A percentile compares a stretch with the other conserved stretches of the same genome.
phyloP scores from a whole-genome alignment of 92 coral and sea anemone genomes.

The Epizoanthus fatuus region DNA sequence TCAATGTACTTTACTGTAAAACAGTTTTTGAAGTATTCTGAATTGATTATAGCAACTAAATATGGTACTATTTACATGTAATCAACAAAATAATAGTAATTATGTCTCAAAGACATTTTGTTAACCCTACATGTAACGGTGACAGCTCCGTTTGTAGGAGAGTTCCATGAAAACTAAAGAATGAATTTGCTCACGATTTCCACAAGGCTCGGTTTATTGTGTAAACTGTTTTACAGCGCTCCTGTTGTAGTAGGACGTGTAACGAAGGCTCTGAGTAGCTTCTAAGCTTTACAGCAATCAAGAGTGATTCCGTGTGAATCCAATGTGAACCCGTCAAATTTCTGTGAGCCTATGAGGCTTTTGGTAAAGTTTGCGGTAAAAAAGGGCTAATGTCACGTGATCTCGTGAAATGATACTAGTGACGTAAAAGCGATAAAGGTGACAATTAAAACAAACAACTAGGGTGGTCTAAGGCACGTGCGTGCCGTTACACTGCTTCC shows the following conservation, averaged over 20 bases:
- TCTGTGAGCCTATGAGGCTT: not conserved
- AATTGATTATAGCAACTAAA: too few species aligned
- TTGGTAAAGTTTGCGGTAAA: not conserved
- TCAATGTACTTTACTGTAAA: too few species aligned
- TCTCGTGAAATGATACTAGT: not conserved
- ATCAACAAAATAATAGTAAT: too few species aligned
- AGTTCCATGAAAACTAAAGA: constrained; percentile 1
- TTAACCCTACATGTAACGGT: too few species aligned
- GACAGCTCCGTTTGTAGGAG: not conserved
- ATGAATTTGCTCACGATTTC: not conserved
- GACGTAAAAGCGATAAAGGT: not conserved
- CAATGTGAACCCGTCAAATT: not conserved
- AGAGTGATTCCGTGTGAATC: not conserved
- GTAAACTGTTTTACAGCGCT: not conserved
- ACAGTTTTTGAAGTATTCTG: too few species aligned
- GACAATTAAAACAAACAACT: not conserved
- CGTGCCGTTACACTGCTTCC: not conserved
- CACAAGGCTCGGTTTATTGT: constrained; percentile 4
- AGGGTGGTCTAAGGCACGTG: constrained; percentile 1
- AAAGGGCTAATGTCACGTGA: not conserved
- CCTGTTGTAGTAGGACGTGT: not conserved
- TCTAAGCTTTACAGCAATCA: not conserved
- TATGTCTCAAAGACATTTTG: too few species aligned
- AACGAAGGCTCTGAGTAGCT: constrained; percentile 7
- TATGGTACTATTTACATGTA: too few species aligned